Evolutionary conservation across 2,888 invertebrate species (phyloP).

Genomic region (Eristalis intricaria): DNA sequence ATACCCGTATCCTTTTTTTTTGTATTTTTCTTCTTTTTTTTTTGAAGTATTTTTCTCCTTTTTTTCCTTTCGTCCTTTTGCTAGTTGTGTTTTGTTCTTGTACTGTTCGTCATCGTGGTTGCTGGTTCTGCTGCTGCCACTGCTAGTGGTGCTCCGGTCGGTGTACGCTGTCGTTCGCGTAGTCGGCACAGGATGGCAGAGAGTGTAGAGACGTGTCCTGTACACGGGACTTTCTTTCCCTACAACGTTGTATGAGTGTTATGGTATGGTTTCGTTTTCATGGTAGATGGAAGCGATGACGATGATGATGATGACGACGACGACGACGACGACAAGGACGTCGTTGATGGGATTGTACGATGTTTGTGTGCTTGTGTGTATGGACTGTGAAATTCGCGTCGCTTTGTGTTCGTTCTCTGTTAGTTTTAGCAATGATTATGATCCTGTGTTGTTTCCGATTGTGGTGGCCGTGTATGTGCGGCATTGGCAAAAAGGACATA

Average conservation of each 20-base stretch:
- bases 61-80: slow-evolving; percentile 59
- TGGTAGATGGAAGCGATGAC: slow-evolving; percentile 69
- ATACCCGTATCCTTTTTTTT: slow-evolving; percentile 66
- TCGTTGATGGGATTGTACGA: slow-evolving; percentile 49
- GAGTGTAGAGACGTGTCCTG: slow-evolving; percentile 42
- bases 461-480: slow-evolving; percentile 35
- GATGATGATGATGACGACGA: slow-evolving; percentile 37
- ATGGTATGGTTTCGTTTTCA: slow-evolving; percentile 71
- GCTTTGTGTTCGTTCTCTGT: slow-evolving; percentile 49
- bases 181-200: slow-evolving; percentile 67
- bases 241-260: slow-evolving; percentile 68
- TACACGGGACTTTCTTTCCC: slow-evolving; percentile 61
- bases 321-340: slow-evolving; percentile 31
- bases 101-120: slow-evolving; percentile 68
- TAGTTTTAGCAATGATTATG: slow-evolving; percentile 69
- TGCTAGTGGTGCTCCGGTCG: slow-evolving; percentile 55
- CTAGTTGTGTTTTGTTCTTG: slow-evolving; percentile 69
- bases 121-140: slow-evolving; percentile 55
- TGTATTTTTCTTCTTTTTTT: slow-evolving; percentile 29
- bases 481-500: slow-evolving; percentile 44
- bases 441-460: slow-evolving; percentile 61
- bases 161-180: slow-evolving; percentile 51
- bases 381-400: slow-evolving; percentile 49
- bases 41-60: slow-evolving; percentile 9
- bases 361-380: slow-evolving; percentile 36